These are phyloP conservation scores for Hozukius guyotensis DNA, from an alignment of 2,797 vertebrate species.

Conservation along the genomic window DNA sequence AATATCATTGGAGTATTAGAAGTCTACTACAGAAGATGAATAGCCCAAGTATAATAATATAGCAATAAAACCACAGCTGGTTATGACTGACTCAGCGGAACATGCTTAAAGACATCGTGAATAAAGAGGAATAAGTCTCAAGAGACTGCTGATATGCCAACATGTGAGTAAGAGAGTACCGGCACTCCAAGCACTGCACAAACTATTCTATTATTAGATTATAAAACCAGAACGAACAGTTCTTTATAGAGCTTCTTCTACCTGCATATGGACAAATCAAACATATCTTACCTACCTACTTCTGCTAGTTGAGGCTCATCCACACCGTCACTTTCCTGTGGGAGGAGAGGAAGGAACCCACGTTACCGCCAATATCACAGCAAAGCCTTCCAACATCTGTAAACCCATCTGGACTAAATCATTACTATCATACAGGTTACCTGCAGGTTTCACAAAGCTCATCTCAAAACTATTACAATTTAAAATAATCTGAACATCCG, in stretches of 20 bases:
- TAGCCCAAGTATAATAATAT: too few relatives aligned
- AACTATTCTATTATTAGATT: background rate
- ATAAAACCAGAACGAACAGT: background rate
- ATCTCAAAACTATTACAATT: background rate
- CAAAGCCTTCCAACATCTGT: background rate
- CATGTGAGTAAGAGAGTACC: too few relatives aligned
- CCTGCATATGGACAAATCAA: background rate
- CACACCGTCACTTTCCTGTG: slow-evolving; percentile 67
- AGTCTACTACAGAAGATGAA: too few relatives aligned
- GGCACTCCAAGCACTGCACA: too few relatives aligned
- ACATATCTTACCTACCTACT: slow-evolving; percentile 59
- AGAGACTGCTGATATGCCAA: too few relatives aligned
- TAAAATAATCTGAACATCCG: too few relatives aligned
- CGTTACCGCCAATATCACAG: background rate
- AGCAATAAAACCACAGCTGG: too few relatives aligned
- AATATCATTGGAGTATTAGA: too few relatives aligned
- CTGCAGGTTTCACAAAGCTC: background rate
- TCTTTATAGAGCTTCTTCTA: background rate
- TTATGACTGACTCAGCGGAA: too few relatives aligned
- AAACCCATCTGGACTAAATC: background rate
- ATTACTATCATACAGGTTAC: background rate
- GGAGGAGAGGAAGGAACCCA: background rate
- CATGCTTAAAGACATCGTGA: too few relatives aligned
- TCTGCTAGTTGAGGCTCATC: slow-evolving; percentile 59
- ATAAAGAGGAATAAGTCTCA: too few relatives aligned